These are phyloP conservation scores for Phthorimaea operculella DNA, from an alignment of 1,140 invertebrate genomes.

Conservation along the genomic window DNA sequence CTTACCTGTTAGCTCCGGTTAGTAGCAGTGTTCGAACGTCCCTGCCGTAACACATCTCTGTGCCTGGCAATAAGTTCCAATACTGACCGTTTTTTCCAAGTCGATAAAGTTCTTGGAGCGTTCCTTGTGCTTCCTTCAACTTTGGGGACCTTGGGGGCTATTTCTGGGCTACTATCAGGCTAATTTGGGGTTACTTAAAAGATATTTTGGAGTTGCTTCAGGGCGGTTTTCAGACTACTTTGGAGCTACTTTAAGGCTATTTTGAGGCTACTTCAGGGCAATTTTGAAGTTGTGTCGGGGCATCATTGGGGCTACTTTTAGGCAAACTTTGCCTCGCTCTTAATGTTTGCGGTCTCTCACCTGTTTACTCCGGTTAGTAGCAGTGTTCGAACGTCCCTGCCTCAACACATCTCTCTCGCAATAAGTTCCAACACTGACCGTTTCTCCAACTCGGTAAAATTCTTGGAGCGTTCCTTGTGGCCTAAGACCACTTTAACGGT, in stretches of 20 bases:
- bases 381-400: constrained; percentile 65
- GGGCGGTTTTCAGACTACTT: too few relatives aligned
- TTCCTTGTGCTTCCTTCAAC: too few relatives aligned
- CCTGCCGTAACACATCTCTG: constrained; percentile 61
- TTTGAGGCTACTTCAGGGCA: too few relatives aligned
- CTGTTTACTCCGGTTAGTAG: constrained; percentile 65
- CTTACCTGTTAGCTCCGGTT: constrained; percentile 62
- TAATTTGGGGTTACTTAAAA: too few relatives aligned
- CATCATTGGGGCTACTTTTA: too few relatives aligned
- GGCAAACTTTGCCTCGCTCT: too few relatives aligned
- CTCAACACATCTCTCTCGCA: constrained; percentile 58
- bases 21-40: constrained; percentile 64
- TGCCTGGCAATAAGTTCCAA: constrained; percentile 62
- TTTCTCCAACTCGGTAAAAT: constrained; percentile 66
- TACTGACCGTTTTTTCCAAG: constrained; percentile 61
- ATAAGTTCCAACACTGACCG: constrained; percentile 64
- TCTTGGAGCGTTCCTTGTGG: constrained; percentile 65
- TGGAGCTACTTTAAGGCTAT: too few relatives aligned
- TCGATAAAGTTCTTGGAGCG: constrained; percentile 65
- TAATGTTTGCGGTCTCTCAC: constrained; percentile 20
- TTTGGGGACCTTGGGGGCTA: too few relatives aligned
- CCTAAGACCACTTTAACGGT: too few relatives aligned
- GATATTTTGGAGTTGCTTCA: too few relatives aligned
- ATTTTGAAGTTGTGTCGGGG: too few relatives aligned
- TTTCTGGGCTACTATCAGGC: too few relatives aligned